Percentiles rank a stretch among this genome's conserved stretches.
Evolutionary conservation across 1,140 invertebrate species (phyloP).

Genomic region (Armadillidium nasatum): DNA sequence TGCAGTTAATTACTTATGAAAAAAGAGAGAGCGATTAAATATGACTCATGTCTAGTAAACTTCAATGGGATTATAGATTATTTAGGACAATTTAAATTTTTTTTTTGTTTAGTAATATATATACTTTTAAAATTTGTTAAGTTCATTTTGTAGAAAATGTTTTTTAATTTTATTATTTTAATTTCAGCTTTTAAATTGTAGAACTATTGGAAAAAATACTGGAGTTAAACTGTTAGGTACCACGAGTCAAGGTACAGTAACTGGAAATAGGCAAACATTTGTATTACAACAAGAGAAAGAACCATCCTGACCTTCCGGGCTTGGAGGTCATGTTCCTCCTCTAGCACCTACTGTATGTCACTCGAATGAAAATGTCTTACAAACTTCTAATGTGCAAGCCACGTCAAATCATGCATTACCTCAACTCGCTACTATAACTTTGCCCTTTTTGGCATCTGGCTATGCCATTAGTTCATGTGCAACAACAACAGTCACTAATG

Average conservation of each 20-base stretch:
- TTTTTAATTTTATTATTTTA: background rate
- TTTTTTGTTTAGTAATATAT: background rate
- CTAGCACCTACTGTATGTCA: slow-evolving; percentile 36
- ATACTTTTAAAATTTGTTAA: too few species aligned
- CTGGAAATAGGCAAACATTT: slow-evolving; percentile 28
- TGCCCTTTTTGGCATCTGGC: slow-evolving; percentile 27
- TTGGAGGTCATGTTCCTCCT: slow-evolving; percentile 35
- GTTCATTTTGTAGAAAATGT: too few species aligned
- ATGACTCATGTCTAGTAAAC: background rate
- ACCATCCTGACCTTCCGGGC: slow-evolving; percentile 40
- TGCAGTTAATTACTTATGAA: too few species aligned
- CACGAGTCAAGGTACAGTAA: slow-evolving; percentile 29
- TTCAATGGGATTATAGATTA: background rate
- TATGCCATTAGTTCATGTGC: background rate
- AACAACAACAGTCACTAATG: background rate
- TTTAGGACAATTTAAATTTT: background rate
- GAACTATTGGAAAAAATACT: background rate
- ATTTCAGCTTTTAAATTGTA: background rate
- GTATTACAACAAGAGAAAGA: slow-evolving; percentile 20
- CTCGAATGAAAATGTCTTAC: slow-evolving; percentile 33
- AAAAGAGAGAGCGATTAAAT: background rate
- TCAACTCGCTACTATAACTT: slow-evolving; percentile 36
- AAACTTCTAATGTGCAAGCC: slow-evolving; percentile 17
- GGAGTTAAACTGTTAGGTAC: slow-evolving; percentile 22
- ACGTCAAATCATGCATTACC: slow-evolving; percentile 26